Percentiles rank a stretch among this genome's conserved stretches.
phyloP scores from a whole-genome alignment of 2,888 invertebrate genomes.

The Cataglyphis cursor region DNA sequence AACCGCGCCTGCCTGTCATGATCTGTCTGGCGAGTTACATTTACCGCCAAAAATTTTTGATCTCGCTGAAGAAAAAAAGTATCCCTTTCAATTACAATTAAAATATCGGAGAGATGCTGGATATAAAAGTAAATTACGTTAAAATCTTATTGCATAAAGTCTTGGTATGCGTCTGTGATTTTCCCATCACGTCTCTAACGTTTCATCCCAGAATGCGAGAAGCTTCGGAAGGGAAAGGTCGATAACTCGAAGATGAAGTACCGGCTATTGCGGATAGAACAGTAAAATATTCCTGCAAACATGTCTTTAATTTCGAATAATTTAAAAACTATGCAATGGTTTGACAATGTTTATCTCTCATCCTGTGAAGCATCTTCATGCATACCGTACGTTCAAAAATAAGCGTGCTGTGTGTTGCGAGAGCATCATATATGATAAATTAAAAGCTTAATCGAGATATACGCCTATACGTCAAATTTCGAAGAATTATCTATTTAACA shows the following conservation, averaged over 20 bases:
- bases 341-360: conserved; percentile 21
- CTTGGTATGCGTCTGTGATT: background rate
- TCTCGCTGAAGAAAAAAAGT: background rate
- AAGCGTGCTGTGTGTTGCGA: background rate
- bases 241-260: conserved; percentile 10
- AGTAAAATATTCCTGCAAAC: background rate
- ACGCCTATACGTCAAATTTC: background rate
- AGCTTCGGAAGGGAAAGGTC: background rate
- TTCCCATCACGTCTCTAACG: background rate
- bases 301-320: background rate
- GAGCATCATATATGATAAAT: background rate
- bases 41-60: conserved; percentile 33
- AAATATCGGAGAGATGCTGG: background rate
- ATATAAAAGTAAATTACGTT: background rate
- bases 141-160: background rate
- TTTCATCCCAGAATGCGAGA: background rate
- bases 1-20: conserved; percentile 52
- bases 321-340: background rate
- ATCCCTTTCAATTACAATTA: background rate
- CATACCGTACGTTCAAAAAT: background rate
- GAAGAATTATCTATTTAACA: background rate
- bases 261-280: background rate
- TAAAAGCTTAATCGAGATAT: conserved; percentile 20
- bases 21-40: conserved; percentile 28
- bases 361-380: background rate